Evolutionary conservation across 1,140 invertebrate species (phyloP).

Genomic region (Leptinotarsa lineolata): DNA sequence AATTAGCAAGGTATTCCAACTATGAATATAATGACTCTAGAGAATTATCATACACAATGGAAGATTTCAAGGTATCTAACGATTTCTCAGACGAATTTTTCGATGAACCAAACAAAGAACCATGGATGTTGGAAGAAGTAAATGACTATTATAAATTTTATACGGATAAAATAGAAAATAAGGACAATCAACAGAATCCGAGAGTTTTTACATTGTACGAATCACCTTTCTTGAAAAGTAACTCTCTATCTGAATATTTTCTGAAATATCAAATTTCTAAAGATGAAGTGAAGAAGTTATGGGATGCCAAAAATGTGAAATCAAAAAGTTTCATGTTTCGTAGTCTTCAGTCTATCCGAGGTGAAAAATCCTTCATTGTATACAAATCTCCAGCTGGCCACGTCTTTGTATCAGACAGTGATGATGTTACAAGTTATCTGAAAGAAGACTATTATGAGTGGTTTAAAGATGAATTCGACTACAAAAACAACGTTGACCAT

Average conservation of each 20-base stretch:
- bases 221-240: slow-evolving; percentile 38
- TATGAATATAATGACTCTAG: slow-evolving; percentile 50
- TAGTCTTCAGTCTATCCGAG: slow-evolving; percentile 3
- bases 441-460: slow-evolving; percentile 21
- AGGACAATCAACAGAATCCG: not conserved
- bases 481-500: not conserved
- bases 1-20: slow-evolving; percentile 48
- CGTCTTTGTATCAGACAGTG: slow-evolving; percentile 16
- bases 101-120: slow-evolving; percentile 38
- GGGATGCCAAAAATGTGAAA: slow-evolving; percentile 14
- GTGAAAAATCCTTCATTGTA: slow-evolving; percentile 21
- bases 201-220: slow-evolving; percentile 15
- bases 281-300: slow-evolving; percentile 20
- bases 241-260: slow-evolving; percentile 40
- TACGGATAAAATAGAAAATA: slow-evolving; percentile 6
- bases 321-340: slow-evolving; percentile 22
- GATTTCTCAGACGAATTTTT: slow-evolving; percentile 21
- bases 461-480: slow-evolving; percentile 10
- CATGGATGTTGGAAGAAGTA: slow-evolving; percentile 52
- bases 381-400: slow-evolving; percentile 33
- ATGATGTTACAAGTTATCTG: slow-evolving; percentile 11
- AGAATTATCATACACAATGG: slow-evolving; percentile 47
- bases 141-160: slow-evolving; percentile 39
- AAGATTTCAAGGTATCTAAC: slow-evolving; percentile 21
- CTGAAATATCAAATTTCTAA: slow-evolving; percentile 37